Percentiles rank a stretch among this genome's conserved stretches.
These are phyloP conservation scores for Paguma larvata DNA, from an alignment of 2,797 vertebrate genomes.

Conservation along the genomic window DNA sequence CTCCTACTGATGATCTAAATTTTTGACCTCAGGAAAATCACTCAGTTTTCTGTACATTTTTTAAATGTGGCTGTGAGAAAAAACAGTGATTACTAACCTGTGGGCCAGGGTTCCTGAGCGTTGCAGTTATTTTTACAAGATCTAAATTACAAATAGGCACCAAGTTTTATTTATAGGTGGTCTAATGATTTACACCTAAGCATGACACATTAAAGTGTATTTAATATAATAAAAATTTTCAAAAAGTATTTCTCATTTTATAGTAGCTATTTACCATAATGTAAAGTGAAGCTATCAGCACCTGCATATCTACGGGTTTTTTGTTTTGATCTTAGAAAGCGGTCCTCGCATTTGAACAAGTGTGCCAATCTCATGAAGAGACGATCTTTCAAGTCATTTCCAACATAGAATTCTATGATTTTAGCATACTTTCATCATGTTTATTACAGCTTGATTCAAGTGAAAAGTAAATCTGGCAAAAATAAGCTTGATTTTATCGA, in stretches of 20 bases:
- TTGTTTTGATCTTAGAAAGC: background rate
- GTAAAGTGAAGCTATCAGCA: background rate
- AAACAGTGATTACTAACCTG: background rate
- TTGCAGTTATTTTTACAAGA: background rate
- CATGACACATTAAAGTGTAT: background rate
- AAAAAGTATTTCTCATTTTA: background rate
- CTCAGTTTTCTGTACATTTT: background rate
- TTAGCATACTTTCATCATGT: background rate
- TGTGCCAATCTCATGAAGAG: slow-evolving; percentile 16
- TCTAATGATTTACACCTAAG: background rate
- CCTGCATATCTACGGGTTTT: background rate
- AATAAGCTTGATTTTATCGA: background rate
- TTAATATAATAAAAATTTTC: background rate
- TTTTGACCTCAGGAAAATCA: background rate
- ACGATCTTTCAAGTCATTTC: background rate
- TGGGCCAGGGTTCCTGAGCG: background rate
- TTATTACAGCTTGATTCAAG: background rate
- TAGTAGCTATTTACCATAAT: background rate
- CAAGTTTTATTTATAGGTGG: background rate
- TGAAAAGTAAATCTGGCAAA: slow-evolving; percentile 23
- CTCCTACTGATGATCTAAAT: background rate
- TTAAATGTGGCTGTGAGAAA: background rate
- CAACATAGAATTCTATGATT: background rate
- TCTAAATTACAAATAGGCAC: background rate
- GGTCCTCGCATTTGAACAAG: background rate